phyloP scores from a whole-genome alignment of 35 echinoderm and acorn worm genomes.

The Chiridota heheva region DNA sequence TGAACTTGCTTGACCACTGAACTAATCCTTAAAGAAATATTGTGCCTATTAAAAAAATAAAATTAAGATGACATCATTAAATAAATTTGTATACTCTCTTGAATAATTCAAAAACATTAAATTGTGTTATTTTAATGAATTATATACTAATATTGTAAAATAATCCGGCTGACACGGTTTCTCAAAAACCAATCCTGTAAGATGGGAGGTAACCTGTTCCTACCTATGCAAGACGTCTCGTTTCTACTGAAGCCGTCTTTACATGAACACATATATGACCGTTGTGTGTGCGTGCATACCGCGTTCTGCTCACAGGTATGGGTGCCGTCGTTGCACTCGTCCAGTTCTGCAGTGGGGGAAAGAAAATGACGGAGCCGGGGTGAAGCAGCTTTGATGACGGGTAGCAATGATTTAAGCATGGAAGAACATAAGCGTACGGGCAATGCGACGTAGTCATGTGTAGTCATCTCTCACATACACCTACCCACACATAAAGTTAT shows the following conservation, averaged over 20 bases:
- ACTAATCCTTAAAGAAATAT: too few species aligned
- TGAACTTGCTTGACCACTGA: too few species aligned
- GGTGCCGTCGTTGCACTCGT: slow-evolving; percentile 79
- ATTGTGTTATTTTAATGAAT: too few species aligned
- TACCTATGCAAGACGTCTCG: slow-evolving; percentile 81
- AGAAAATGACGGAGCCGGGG: slow-evolving; percentile 39
- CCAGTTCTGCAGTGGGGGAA: slow-evolving; percentile 55
- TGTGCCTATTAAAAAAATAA: neutral
- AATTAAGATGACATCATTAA: neutral
- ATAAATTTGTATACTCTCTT: too few species aligned
- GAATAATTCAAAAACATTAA: too few species aligned
- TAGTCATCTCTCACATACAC: too few species aligned
- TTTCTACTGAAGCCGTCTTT: slow-evolving; percentile 73
- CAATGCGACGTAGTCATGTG: too few species aligned
- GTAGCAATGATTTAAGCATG: slow-evolving; percentile 38
- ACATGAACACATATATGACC: slow-evolving; percentile 78
- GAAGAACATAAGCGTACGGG: too few species aligned
- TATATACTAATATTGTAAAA: too few species aligned
- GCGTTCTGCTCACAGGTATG: slow-evolving; percentile 85
- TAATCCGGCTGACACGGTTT: too few species aligned
- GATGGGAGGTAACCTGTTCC: slow-evolving; percentile 25
- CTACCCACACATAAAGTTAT: too few species aligned
- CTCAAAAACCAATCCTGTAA: too few species aligned
- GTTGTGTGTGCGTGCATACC: slow-evolving; percentile 75
- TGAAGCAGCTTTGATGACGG: slow-evolving; percentile 24